Evolutionary conservation across 2,113 vertebrate species (phyloP), one percentile per base, ranked within the genome.

Genomic region (Bos javanicus): DNA sequence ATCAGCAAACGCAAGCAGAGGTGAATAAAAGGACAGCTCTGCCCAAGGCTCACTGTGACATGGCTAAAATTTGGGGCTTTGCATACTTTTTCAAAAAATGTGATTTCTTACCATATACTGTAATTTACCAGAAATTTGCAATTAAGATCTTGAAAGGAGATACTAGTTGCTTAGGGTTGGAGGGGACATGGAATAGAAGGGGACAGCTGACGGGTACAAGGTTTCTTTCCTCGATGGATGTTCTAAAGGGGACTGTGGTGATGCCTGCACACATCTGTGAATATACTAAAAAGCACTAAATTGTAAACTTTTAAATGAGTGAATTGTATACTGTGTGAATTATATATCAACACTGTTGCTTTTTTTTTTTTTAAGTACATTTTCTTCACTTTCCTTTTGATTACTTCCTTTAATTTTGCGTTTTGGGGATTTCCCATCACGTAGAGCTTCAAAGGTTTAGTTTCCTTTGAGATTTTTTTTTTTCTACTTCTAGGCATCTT

Each of bases 361-460:
- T 4, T 39, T 4, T 39, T 39, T 39, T 39, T 39, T 39, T 39
- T 39, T 39, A 39, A 30, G 8, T 90, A 28, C 1, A 54, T 89
- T 67, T 46, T 88, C 43, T 89, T 87, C 33, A 81, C 83, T 82
- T 78, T 91, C 87, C 28, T 78, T 50, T 91, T 85, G 64, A 64
- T 48, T 33, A 28, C 28, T 80, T 52, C 13, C 39, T 78, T 76
- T 57, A 59, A 33, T 6, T 89, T 76, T 83, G 52, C 89, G 90
- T 92, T 89, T 90, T 2, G 60, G 97, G 84, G 54, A 82, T 60
- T 94, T 60, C 96, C 91, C 56, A 54, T 48, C n/a, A 83, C 21
- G 62, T 21, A 48, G 11, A 64, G 52, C 28, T 60, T 81, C 21
- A 39, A 56, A 78, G 56, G 16, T 56, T 90, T 46, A 87, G 67